Evolutionary conservation across 2,797 vertebrate species (phyloP).

Genomic region (Centropyge bicolor): DNA sequence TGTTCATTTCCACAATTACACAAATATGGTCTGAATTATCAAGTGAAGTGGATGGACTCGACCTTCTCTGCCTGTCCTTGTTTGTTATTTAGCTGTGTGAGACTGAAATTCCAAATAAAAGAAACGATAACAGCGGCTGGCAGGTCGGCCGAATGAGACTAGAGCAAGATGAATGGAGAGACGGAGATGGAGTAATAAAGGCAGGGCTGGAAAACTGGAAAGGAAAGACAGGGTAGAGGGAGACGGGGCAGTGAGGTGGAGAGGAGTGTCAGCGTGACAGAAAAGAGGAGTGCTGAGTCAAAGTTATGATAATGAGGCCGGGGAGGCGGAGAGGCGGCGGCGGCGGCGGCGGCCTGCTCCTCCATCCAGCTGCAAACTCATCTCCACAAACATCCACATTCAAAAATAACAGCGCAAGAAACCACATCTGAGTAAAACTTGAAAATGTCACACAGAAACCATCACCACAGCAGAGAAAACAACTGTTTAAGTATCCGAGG

Average conservation of each 20-base stretch:
- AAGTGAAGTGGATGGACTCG: too few species aligned
- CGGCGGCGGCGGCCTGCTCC: constrained; percentile 12
- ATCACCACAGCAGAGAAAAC: background rate
- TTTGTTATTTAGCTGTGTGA: background rate
- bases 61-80: background rate
- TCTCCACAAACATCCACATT: constrained; percentile 7
- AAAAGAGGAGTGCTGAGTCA: constrained; percentile 58
- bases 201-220: constrained; percentile 16
- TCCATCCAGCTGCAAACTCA: constrained; percentile 36
- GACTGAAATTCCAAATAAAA: background rate
- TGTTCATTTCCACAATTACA: too few species aligned
- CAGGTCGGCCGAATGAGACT: constrained; percentile 23
- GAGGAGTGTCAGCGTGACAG: constrained; percentile 38
- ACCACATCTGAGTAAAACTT: constrained; percentile 15
- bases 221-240: constrained; percentile 1
- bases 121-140: constrained; percentile 10
- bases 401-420: constrained; percentile 23
- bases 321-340: constrained; percentile 8
- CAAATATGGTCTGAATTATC: too few species aligned
- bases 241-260: constrained; percentile 21
- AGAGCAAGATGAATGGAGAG: constrained; percentile 14
- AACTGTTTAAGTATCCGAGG: background rate
- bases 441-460: constrained; percentile 11
- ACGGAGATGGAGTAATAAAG: constrained; percentile 20
- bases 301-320: constrained; percentile 56